Conservation (phyloP, 2,113 vertebrate genomes). For the Mola mola region DNA sequence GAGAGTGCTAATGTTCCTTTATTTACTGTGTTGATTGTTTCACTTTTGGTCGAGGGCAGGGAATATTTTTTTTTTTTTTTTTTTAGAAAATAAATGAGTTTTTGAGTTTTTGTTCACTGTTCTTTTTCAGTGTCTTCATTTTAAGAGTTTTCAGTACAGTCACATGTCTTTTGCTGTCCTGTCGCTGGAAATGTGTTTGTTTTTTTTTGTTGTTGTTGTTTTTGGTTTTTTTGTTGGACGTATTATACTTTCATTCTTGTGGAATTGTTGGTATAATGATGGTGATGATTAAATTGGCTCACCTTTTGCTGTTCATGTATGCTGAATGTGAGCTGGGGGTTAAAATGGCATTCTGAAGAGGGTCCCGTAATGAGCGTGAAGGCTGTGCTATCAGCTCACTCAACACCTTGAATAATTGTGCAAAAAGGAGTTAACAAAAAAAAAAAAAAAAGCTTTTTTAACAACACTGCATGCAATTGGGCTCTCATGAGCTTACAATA, state of each 20-base stretch:
- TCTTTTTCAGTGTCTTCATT: constrained; percentile 53
- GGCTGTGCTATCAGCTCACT: constrained; percentile 38
- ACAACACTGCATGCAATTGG: constrained; percentile 66
- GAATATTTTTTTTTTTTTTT: constrained; percentile 67
- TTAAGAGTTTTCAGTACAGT: constrained; percentile 67
- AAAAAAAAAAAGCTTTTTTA: constrained; percentile 36
- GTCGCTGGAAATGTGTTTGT: constrained; percentile 72
- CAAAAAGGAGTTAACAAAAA: constrained; percentile 15
- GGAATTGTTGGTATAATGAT: constrained; percentile 75
- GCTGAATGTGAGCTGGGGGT: constrained; percentile 63
- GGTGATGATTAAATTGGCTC: constrained; percentile 73
- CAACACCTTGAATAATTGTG: constrained; percentile 53
- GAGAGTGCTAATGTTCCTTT: constrained; percentile 70
- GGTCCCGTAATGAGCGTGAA: constrained; percentile 38
- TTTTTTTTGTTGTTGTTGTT: no score
- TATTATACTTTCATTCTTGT: constrained; percentile 80
- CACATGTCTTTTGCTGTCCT: constrained; percentile 70
- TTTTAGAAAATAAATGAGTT: constrained; percentile 63
- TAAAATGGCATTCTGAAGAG: constrained; percentile 55
- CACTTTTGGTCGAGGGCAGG: constrained; percentile 74
- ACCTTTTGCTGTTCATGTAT: constrained; percentile 67
- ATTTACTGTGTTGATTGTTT: constrained; percentile 70
- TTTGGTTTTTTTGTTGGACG: no score
- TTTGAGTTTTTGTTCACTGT: constrained; percentile 66
- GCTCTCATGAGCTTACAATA: constrained; percentile 51